Conservation (phyloP, 1,140 invertebrate species). For the Neoseiulus cucumeris region DNA sequence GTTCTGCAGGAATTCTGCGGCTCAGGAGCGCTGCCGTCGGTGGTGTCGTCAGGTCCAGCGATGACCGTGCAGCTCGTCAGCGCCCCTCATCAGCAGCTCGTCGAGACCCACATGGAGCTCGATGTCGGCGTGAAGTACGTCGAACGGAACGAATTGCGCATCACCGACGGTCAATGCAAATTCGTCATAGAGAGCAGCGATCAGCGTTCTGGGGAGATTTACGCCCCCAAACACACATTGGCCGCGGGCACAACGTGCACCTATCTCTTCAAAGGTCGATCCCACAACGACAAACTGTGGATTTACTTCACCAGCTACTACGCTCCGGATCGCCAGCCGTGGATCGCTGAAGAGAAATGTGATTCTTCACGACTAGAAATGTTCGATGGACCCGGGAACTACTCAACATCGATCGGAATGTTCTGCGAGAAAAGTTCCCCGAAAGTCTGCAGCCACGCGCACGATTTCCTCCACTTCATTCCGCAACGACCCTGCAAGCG, state of each 20-base stretch:
- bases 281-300: conserved; percentile 36
- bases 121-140: background rate
- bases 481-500: conserved; percentile 6
- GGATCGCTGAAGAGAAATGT: conserved; percentile 1
- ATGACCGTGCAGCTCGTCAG: conserved; percentile 3
- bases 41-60: background rate
- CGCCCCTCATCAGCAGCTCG: background rate
- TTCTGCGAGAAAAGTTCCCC: background rate
- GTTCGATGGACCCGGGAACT: conserved; percentile 1
- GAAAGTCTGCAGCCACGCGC: background rate
- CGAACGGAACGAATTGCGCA: background rate
- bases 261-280: conserved; percentile 58
- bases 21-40: background rate
- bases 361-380: background rate
- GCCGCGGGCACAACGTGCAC: conserved; percentile 71
- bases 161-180: conserved; percentile 4
- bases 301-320: conserved; percentile 8
- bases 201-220: background rate
- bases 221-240: conserved; percentile 13
- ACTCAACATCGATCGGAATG: background rate
- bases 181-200: conserved; percentile 1
- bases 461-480: background rate
- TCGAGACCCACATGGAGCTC: conserved; percentile 6
- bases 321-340: background rate
- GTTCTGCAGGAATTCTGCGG: conserved; percentile 9